phyloP scores from a whole-genome alignment of 2,888 invertebrate genomes.

The Isotomurus palustris region DNA sequence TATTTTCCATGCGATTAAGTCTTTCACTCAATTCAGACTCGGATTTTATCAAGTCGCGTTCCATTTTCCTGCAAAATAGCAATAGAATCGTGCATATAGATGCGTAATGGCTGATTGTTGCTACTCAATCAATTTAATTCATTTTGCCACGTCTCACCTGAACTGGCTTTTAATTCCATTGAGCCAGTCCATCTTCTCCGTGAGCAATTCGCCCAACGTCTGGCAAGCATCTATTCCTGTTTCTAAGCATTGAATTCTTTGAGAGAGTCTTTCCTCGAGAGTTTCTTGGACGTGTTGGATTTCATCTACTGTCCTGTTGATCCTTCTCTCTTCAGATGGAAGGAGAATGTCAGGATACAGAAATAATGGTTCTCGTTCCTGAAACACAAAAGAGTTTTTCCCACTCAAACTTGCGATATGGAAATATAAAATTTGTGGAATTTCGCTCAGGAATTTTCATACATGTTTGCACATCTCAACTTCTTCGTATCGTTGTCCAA shows the following conservation, averaged over 20 bases:
- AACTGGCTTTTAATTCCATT: conserved; percentile 22
- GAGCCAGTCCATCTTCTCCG: conserved; percentile 20
- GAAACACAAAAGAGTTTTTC: background rate
- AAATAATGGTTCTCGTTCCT: conserved; percentile 15
- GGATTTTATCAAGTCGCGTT: conserved; percentile 4
- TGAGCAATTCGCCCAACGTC: conserved; percentile 19
- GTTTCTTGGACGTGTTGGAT: conserved; percentile 3
- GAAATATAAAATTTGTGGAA: background rate
- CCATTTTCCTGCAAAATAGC: conserved; percentile 12
- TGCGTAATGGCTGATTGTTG: background rate
- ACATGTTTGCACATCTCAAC: conserved; percentile 19
- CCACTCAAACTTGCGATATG: background rate
- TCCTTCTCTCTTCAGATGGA: conserved; percentile 16
- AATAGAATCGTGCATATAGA: too few relatives aligned
- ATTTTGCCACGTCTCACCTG: too few relatives aligned
- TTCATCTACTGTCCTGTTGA: conserved; percentile 20
- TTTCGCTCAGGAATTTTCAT: background rate
- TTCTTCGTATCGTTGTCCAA: conserved; percentile 1
- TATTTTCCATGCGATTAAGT: background rate
- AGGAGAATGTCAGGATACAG: conserved; percentile 10
- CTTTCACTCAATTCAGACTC: conserved; percentile 7
- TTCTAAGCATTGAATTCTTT: conserved; percentile 17
- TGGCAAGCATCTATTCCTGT: conserved; percentile 8
- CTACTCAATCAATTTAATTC: background rate
- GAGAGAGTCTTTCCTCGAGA: conserved; percentile 16